Base-by-base conservation (phyloP, 2,797 vertebrate species). In the Atherinosoma microstoma region DNA sequence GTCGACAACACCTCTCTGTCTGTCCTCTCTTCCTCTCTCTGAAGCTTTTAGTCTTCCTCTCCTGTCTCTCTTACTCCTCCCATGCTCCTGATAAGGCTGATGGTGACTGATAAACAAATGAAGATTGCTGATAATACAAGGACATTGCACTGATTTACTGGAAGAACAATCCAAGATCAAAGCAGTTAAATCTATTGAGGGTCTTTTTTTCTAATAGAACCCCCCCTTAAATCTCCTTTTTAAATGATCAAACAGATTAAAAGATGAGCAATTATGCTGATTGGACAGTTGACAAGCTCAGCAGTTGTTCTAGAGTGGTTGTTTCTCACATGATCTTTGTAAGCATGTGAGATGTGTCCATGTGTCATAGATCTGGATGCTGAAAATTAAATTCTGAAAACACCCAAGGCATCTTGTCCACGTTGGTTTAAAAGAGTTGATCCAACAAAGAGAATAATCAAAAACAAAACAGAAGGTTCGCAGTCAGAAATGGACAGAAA, bases 21-120 rank as follows among this genome's bases (percentile, higher is more conserved):
- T 77, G 36, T 64, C 74, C 49, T 51, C 74, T 61, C 65, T 58
- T 75, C 61, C 62, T 77, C 72, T 73, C 78, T 73, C 49, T 67
- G 67, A 53, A 81, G 71, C 80, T 73, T 64, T 45, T 61, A 76
- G 40, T 69, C 67, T 67, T 78, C 67, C 67, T 74, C 73, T 58
- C 58, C 64, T 54, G 45, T 66, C 45, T 47, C 63, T 67, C 78
- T 66, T 49, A 6, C 67, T 59, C 68, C 70, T 64, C 74, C 42
- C 76, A 67, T 32, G 16, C 58, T 74, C 75, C 84, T 22, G 89
- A 91, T 90, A 86, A 90, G 74, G 62, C 67, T 5, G 89, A 90
- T 89, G 89, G 86, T 90, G 90, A 70, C 85, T 68, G 88, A 92
- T 90, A 84, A 80, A 83, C 61, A 61, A 64, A 66, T 61, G 18